These are phyloP conservation scores for Galeopterus variegatus DNA, from an alignment of 2,113 vertebrate genomes.

Conservation along the genomic window DNA sequence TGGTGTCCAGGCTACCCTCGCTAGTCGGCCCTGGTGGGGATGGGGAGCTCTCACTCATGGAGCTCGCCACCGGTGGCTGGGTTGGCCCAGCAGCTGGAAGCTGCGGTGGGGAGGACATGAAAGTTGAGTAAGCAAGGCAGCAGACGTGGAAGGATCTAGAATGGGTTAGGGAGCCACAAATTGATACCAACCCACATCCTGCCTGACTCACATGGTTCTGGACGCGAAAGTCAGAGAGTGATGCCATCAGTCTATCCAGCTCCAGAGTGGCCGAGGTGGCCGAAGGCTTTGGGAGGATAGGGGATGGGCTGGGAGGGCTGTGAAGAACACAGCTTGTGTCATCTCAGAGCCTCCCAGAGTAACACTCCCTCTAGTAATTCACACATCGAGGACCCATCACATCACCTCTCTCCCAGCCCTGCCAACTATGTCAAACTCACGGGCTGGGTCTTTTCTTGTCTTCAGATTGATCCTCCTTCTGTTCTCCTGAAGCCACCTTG, in stretches of 20 bases:
- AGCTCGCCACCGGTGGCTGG: constrained; percentile 61
- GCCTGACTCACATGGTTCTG: constrained; percentile 92
- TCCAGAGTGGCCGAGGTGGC: constrained; percentile 96
- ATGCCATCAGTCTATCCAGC: constrained; percentile 96
- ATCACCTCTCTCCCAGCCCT: not conserved
- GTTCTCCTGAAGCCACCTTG: constrained; percentile 89
- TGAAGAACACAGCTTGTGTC: constrained; percentile 55
- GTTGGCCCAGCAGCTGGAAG: constrained; percentile 77
- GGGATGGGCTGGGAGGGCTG: constrained; percentile 87
- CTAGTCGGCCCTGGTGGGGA: constrained; percentile 68
- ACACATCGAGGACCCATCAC: not conserved
- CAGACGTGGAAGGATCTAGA: not conserved
- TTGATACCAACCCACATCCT: not conserved
- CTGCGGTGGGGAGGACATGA: constrained; percentile 36
- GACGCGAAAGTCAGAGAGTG: constrained; percentile 95
- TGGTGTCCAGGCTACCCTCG: constrained; percentile 93
- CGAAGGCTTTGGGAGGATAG: constrained; percentile 73
- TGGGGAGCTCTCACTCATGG: constrained; percentile 49
- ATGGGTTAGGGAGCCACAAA: not conserved
- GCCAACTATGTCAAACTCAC: constrained; percentile 76
- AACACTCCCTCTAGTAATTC: not conserved
- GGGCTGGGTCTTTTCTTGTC: constrained; percentile 73
- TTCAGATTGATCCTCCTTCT: constrained; percentile 86
- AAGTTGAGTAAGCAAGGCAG: constrained; percentile 5
- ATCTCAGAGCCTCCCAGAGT: not conserved